Percentiles rank a stretch among this genome's conserved stretches.
Evolutionary conservation across 2,797 vertebrate genomes (phyloP).

Genomic region (Carcharodon carcharias): DNA sequence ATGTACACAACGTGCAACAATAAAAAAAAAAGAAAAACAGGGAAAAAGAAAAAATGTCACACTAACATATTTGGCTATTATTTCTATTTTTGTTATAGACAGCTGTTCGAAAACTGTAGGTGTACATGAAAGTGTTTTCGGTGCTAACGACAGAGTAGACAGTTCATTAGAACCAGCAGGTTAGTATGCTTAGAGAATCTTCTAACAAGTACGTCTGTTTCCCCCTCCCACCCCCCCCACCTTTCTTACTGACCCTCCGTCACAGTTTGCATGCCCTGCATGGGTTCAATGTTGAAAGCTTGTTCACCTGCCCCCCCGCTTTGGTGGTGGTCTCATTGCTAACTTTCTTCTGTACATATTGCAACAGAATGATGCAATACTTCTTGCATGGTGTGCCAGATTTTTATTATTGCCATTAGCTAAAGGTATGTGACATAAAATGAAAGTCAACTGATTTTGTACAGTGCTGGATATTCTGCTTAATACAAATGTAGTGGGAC

Average conservation of each 20-base stretch:
- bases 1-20: conserved; percentile 46
- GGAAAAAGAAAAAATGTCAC: conserved; percentile 57
- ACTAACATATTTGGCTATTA: conserved; percentile 88
- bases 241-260: conserved; percentile 48
- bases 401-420: conserved; percentile 1
- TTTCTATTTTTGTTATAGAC: conserved; percentile 90
- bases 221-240: conserved; percentile 45
- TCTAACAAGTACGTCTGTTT: conserved; percentile 67
- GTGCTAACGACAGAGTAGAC: conserved; percentile 99
- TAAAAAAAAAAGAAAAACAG: conserved; percentile 47
- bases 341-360: conserved; percentile 24
- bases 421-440: conserved; percentile 4
- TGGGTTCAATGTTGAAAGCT: conserved; percentile 41
- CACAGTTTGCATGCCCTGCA: conserved; percentile 59
- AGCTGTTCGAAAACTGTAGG: conserved; percentile 99
- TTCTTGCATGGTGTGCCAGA: conserved; percentile 25
- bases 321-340: conserved; percentile 17
- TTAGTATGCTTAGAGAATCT: conserved; percentile 91
- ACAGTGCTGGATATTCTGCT: conserved; percentile 23
- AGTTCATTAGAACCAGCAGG: conserved; percentile 99
- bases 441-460: neutral
- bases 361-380: conserved; percentile 25
- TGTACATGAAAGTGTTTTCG: conserved; percentile 99
- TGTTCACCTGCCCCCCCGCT: neutral
- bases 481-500: neutral